Evolutionary conservation across 1,140 invertebrate species (phyloP), one percentile per base, ranked within the genome.

Genomic region (Drosophila dunni): DNA sequence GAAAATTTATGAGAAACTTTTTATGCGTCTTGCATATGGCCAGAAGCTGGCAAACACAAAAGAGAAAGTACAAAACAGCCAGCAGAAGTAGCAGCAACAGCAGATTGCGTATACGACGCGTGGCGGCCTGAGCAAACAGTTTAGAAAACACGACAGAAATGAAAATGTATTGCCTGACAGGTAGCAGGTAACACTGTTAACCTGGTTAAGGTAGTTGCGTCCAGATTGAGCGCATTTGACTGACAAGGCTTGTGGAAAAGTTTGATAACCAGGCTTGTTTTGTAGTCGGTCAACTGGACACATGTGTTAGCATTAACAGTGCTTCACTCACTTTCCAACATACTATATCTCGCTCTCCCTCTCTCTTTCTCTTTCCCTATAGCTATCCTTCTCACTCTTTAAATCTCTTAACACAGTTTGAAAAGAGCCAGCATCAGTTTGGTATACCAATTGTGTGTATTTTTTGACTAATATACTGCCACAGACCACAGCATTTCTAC

Each of bases 1-100:
- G 50, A 56, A 77, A 88, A 83, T 88, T 88, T 89, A 88, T 89
- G 84, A 15, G 58, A 44, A 76, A 71, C 65, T 80, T 89, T 89
- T 89, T 89, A 88, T 89, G 77, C 64, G 61, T 60, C 54, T 62
- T 84, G 73, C 81, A 83, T 82, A 71, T 82, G 79, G 75, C 63
- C 68, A 58, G 56, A 48, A 72, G 24, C 34, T 8, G 13, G 51
- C 11, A 54, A 17, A 13, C 34, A 34, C n/a, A 38, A 36, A 54
- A 54, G 8, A 17, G 24, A 6, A 29, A 29, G 29, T 53, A 36
- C 13, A 34, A 24, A 53, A 36, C 33, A 53, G n/a, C 10, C 24
- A 29, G 24, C 24, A 33, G 7, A 7, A 20, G 36, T 6, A 29
- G 24, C 24, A 33, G 7, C 7, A 20, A 29, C 57, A 74, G 64